Conservation (phyloP, 2,888 invertebrate species). For the Trissoscelio sp. region DNA sequence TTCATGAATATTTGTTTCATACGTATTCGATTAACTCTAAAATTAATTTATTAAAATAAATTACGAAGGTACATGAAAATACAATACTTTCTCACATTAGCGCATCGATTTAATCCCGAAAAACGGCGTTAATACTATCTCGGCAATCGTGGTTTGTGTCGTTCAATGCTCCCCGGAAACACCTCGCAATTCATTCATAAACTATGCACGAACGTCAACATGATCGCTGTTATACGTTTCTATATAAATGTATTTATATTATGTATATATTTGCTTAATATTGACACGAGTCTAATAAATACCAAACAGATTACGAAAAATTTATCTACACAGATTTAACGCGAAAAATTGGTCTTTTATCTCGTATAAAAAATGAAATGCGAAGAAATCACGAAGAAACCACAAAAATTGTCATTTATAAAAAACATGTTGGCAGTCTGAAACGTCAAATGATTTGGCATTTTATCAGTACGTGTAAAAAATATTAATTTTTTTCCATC, state of each 20-base stretch:
- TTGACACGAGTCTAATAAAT: slow-evolving; percentile 75
- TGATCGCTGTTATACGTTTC: slow-evolving; percentile 44
- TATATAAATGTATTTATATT: slow-evolving; percentile 71
- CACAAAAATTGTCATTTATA: slow-evolving; percentile 1
- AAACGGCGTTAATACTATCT: slow-evolving; percentile 78
- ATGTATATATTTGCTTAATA: slow-evolving; percentile 26
- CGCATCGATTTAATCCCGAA: slow-evolving; percentile 74
- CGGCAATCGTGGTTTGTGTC: slow-evolving; percentile 67
- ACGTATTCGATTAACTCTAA: slow-evolving; percentile 74
- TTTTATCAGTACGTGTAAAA: slow-evolving; percentile 11
- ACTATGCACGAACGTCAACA: slow-evolving; percentile 64
- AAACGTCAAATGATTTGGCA: slow-evolving; percentile 42
- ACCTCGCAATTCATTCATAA: slow-evolving; percentile 51
- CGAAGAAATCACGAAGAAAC: not conserved
- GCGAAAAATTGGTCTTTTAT: slow-evolving; percentile 50
- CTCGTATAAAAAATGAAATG: slow-evolving; percentile 12
- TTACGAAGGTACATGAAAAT: slow-evolving; percentile 77
- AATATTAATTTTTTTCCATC: not conserved
- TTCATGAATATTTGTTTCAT: slow-evolving; percentile 66
- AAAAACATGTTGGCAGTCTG: slow-evolving; percentile 47
- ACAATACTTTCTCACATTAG: slow-evolving; percentile 74
- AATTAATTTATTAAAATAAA: slow-evolving; percentile 79
- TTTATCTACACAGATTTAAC: slow-evolving; percentile 76
- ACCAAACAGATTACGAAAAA: slow-evolving; percentile 71
- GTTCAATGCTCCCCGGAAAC: slow-evolving; percentile 51